Percentiles rank a stretch among this genome's conserved stretches.
These are phyloP conservation scores for Solenopsis invicta DNA, from an alignment of 1,140 invertebrate genomes.

Conservation along the genomic window DNA sequence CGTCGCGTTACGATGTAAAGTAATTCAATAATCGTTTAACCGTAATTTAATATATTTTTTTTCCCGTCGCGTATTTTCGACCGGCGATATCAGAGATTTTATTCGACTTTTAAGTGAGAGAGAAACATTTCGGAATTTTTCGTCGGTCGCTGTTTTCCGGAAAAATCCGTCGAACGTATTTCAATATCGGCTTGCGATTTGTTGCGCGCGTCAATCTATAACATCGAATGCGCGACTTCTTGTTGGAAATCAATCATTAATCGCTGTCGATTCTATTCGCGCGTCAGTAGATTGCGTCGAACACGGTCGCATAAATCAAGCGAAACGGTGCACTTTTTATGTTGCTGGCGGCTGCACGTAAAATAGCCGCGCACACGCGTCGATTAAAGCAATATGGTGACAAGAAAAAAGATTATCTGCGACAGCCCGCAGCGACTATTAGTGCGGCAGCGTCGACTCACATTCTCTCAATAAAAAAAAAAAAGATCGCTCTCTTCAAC, in stretches of 20 bases:
- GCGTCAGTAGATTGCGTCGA: constrained; percentile 54
- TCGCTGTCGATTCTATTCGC: constrained; percentile 50
- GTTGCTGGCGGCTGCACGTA: constrained; percentile 29
- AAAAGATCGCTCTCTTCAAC: not conserved
- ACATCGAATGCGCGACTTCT: constrained; percentile 42
- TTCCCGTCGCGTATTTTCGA: too few species aligned
- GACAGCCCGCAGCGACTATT: constrained; percentile 44
- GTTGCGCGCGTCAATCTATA: constrained; percentile 45
- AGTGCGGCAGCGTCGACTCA: not conserved
- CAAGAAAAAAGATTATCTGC: constrained; percentile 55
- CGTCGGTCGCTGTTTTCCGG: not conserved
- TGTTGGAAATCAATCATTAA: constrained; percentile 56
- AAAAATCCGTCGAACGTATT: constrained; percentile 39
- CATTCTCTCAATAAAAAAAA: not conserved
- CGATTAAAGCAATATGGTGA: constrained; percentile 55
- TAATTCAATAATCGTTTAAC: constrained; percentile 31
- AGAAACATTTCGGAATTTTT: constrained; percentile 27
- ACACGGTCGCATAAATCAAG: constrained; percentile 59
- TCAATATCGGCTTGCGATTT: constrained; percentile 23
- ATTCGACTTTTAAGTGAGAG: not conserved
- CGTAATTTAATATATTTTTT: constrained; percentile 32
- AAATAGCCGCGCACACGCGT: constrained; percentile 40
- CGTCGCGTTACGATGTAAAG: constrained; percentile 14
- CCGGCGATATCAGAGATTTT: not conserved
- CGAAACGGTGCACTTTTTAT: constrained; percentile 52